Base-by-base conservation (phyloP, 2,888 invertebrate species). In the Ariolimax columbianus region DNA sequence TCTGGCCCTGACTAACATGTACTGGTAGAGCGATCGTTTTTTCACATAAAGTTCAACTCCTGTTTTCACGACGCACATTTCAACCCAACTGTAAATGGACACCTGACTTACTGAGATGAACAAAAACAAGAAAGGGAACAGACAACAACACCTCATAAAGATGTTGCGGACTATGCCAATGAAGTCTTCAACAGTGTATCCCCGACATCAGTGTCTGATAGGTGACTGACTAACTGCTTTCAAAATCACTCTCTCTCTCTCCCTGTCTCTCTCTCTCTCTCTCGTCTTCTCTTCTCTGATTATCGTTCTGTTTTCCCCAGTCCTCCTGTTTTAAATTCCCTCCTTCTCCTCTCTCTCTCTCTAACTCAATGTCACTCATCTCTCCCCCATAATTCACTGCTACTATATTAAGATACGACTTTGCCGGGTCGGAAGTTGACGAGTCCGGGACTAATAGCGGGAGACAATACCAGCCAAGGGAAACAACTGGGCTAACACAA, bases 381-480 rank as follows among this genome's bases (percentile, higher is more conserved):
- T 11, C 30, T 40, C 33, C 55, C n/a, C 72, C 7, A 3, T 43
- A 73, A 43, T 43, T 30, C 36, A 77, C 77, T 78, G 33, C 40
- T 59, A 33, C 78, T 66, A 55, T 38, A 78, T 78, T 68, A 43
- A 36, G 38, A 36, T 68, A 73, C 1, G 73, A 59, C 55, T 59
- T 73, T 73, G 82, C 73, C 73, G 36, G n/a, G 30, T 73, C 82
- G 82, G 82, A 82, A 82, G 73, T 59, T 82, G 82, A 73, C 73
- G 38, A 33, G 59, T 73, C 82, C 17, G 72, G 26, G 55, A n/a
- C 59, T 73, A 73, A 73, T 55, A 51, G 80, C 80, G 59, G 72
- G 72, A 72, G 78, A 82, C 82, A 82, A 82, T 73, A 33, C 40
- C 17, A 40, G 82, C 82, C 40, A 82, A 30, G 82, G 55, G 72